Conservation (phyloP, 1,140 invertebrate genomes). For the Augochlora pura region DNA sequence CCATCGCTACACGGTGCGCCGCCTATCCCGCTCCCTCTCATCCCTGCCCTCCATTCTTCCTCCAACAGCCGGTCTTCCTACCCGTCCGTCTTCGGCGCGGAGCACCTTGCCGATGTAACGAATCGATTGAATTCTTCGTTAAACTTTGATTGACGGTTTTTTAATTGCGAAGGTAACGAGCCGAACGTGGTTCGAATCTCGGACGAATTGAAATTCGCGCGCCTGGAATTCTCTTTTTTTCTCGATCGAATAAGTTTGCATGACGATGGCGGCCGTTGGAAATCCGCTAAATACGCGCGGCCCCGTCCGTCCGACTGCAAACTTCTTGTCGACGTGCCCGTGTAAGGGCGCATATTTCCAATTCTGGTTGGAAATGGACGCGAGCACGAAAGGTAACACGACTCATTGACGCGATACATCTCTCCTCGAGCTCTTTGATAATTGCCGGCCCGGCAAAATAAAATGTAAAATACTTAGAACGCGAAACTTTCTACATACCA, state of each 20-base stretch:
- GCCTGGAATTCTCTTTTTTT: conserved; percentile 2
- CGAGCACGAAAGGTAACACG: too few relatives aligned
- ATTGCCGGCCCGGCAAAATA: too few relatives aligned
- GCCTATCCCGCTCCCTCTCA: not conserved
- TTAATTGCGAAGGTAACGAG: conserved; percentile 29
- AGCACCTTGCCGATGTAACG: conserved; percentile 11
- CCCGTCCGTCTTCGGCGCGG: not conserved
- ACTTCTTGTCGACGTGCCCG: not conserved
- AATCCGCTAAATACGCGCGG: not conserved
- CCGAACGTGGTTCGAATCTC: not conserved
- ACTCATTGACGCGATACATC: too few relatives aligned
- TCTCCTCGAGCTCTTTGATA: too few relatives aligned
- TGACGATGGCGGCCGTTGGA: not conserved
- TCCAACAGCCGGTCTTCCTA: not conserved
- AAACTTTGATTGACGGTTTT: conserved; percentile 34
- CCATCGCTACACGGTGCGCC: too few relatives aligned
- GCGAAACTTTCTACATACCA: too few relatives aligned
- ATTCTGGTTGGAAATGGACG: too few relatives aligned
- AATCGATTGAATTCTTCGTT: conserved; percentile 39
- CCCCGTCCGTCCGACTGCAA: too few relatives aligned
- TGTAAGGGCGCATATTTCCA: too few relatives aligned
- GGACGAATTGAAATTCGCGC: not conserved
- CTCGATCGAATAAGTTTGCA: not conserved
- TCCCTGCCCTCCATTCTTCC: not conserved
- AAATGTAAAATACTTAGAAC: too few relatives aligned